Percentiles rank a stretch among this genome's conserved stretches.
Conservation (phyloP, 2,797 vertebrate genomes). For the Antrozous pallidus region DNA sequence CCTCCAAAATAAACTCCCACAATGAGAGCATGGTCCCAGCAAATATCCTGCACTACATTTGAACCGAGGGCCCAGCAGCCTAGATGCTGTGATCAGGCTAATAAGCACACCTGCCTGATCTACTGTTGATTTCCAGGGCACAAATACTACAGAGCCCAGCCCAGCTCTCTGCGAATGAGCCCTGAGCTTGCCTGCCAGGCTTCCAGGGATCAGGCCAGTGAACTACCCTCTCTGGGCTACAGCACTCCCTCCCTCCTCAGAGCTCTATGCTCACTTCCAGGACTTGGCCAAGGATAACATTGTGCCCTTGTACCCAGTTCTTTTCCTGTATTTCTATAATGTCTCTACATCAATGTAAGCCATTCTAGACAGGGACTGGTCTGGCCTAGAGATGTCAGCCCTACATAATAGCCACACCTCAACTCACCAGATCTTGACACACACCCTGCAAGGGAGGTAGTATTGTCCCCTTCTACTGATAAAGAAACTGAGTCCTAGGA, state of each 20-base stretch:
- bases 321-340: background rate
- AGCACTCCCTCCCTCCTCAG: background rate
- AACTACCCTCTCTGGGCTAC: background rate
- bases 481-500: background rate
- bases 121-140: background rate
- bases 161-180: background rate
- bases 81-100: background rate
- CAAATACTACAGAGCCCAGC: background rate
- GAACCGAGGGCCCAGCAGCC: background rate
- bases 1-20: background rate
- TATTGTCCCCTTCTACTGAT: background rate
- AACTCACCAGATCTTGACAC: background rate
- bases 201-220: background rate
- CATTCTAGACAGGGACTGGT: background rate
- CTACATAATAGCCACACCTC: background rate
- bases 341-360: background rate
- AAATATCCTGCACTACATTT: background rate
- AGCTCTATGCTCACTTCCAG: background rate
- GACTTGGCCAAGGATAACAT: background rate
- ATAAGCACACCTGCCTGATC: background rate
- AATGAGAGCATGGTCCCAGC: background rate
- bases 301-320: too few relatives aligned
- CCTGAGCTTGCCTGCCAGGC: background rate
- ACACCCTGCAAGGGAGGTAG: fast-evolving
- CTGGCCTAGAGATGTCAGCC: background rate